Conservation (phyloP, 1,140 invertebrate genomes). For the Heterodera schachtii region DNA sequence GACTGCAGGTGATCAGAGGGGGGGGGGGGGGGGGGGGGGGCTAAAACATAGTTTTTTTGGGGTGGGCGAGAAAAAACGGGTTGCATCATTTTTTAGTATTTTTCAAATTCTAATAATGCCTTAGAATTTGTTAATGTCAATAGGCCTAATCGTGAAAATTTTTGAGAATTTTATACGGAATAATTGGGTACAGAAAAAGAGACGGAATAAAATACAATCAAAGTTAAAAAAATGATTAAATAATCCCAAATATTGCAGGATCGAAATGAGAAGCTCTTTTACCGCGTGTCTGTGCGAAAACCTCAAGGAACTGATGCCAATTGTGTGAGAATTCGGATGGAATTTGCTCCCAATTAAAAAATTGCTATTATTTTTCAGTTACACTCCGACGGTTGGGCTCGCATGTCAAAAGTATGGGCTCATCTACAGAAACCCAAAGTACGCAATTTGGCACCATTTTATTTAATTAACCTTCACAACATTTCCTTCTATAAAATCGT, state of each 20-base stretch:
- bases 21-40: no score
- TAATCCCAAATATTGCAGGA: slow-evolving; percentile 72
- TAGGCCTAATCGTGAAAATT: no score
- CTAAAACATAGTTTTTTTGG: no score
- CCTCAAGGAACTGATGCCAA: slow-evolving; percentile 83
- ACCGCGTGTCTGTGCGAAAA: slow-evolving; percentile 87
- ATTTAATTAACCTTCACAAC: no score
- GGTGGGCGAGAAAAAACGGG: no score
- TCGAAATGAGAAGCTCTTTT: slow-evolving; percentile 92
- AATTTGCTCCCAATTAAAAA: neutral
- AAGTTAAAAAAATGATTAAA: neutral
- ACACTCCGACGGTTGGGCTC: slow-evolving; percentile 83
- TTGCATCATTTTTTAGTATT: no score
- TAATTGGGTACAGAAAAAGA: no score
- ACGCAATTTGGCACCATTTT: slow-evolving; percentile 15
- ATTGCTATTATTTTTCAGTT: slow-evolving; percentile 25
- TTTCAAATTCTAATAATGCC: no score
- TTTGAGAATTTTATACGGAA: no score
- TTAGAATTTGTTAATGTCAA: no score
- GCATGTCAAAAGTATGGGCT: slow-evolving; percentile 95
- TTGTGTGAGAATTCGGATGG: slow-evolving; percentile 68
- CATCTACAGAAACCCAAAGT: slow-evolving; percentile 86
- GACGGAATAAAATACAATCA: no score
- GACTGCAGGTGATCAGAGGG: slow-evolving; percentile 37
- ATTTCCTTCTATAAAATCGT: no score